Evolutionary conservation across 2,888 invertebrate species (phyloP), one percentile per base, ranked within the genome.

Genomic region (Dolichomitus sp.): DNA sequence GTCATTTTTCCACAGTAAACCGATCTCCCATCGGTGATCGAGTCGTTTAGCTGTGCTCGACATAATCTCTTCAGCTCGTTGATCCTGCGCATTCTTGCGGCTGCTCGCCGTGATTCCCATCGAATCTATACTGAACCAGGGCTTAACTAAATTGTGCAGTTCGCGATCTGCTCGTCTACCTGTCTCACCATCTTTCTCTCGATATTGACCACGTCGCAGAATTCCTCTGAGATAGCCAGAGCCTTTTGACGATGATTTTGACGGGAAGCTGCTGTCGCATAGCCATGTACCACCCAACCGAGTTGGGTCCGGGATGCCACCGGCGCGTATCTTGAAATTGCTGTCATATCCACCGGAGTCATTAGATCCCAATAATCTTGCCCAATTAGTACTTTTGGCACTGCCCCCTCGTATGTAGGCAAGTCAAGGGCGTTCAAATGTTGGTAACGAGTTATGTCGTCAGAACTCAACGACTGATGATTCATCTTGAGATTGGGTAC

Each of bases 1-100:
- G 50, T 72, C 77, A 6, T 11, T 12, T 59, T 57, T 66, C 76
- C 68, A 77, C 9, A 68, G 40, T 30, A 77, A 33, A 7, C 69
- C 68, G 27, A 59, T 77, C 33, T 77, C 76, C 76, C 68, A 77
- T n/a, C 76, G 57, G 7, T 69, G 11, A 2, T 19, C 23, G 1
- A 40, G 6, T 14, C 48, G 76, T 7, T 33, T 33, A n/a, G 76
- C 54, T 52, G 54, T 77, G 1, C 11, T 17, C 1, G 57, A 40
- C 45, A 82, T 54, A 1, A 79, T 33, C 6, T 33, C 14, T 33
- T 42, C 54, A 0, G 81, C 81, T 37, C 57, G 52, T 48, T 27
- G 40, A 14, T 9, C 57, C 33, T 4, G 42, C n/a, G 27, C 19
- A 7, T 9, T 30, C 23, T 17, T 57, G 27, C 65, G 45, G 19